Percentiles rank a stretch among this genome's conserved stretches.
Evolutionary conservation across 2,113 vertebrate species (phyloP).

Genomic region (Hydrochoerus hydrochaeris): DNA sequence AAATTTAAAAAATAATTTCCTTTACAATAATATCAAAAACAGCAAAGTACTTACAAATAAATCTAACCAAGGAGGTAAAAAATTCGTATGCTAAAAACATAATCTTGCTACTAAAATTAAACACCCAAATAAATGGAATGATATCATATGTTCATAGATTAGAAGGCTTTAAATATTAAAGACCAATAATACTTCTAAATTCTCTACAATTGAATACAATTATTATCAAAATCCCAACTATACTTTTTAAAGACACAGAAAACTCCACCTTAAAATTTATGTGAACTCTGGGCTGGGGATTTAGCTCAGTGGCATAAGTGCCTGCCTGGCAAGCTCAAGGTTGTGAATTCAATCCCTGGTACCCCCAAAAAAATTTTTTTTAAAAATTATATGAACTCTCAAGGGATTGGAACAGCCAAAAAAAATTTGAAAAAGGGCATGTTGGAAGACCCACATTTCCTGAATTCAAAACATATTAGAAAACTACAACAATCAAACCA

Average conservation of each 20-base stretch:
- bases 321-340: no score
- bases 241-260: not conserved
- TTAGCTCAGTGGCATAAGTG: no score
- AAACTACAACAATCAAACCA: not conserved
- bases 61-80: not conserved
- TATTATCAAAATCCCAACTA: not conserved
- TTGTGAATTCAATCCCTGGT: no score
- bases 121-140: not conserved
- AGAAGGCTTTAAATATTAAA: not conserved
- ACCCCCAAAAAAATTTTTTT: no score
- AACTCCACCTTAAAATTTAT: not conserved
- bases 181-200: not conserved
- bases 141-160: not conserved
- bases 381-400: not conserved
- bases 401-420: not conserved
- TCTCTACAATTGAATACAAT: not conserved
- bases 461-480: not conserved
- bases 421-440: not conserved
- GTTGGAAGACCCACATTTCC: not conserved
- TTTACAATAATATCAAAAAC: not conserved
- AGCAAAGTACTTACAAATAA: not conserved
- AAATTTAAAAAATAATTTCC: not conserved
- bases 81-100: not conserved
- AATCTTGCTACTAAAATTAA: not conserved
- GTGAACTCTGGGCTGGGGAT: no score